A percentile compares a stretch with the other conserved stretches of the same genome.
phyloP scores from a whole-genome alignment of 2,888 invertebrate species.

The Eupithecia dodoneata region DNA sequence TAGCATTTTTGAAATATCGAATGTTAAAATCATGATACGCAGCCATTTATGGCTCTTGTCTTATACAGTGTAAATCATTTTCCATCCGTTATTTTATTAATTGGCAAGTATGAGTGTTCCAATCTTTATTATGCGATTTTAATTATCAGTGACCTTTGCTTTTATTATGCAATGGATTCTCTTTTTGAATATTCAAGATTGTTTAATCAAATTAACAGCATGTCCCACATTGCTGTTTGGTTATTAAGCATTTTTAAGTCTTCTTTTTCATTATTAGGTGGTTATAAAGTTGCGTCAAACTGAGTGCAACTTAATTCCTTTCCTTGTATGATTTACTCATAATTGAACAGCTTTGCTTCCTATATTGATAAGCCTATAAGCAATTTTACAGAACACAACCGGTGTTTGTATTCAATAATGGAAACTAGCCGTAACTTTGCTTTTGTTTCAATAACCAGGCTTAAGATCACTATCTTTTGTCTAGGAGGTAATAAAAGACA shows the following conservation, averaged over 20 bases:
- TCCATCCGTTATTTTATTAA: conserved; percentile 8
- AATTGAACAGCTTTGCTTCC: conserved; percentile 23
- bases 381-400: conserved; percentile 26
- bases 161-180: conserved; percentile 11
- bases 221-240: background rate
- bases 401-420: conserved; percentile 33
- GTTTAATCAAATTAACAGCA: conserved; percentile 1
- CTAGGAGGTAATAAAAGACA: background rate
- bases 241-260: background rate
- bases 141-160: conserved; percentile 15
- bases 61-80: conserved; percentile 2
- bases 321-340: conserved; percentile 14
- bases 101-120: conserved; percentile 5
- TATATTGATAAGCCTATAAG: conserved; percentile 28
- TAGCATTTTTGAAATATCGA: conserved; percentile 36
- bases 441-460: conserved; percentile 35
- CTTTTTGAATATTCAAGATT: background rate
- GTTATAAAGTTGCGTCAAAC: background rate
- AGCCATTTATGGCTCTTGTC: conserved; percentile 19
- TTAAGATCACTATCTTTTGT: conserved; percentile 22
- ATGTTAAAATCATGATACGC: conserved; percentile 33
- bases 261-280: background rate
- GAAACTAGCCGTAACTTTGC: conserved; percentile 25
- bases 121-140: conserved; percentile 12
- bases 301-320: background rate